A percentile compares a stretch with the other conserved stretches of the same genome.
Conservation (phyloP, 2,797 vertebrate genomes). For the Gambusia yucatana region DNA sequence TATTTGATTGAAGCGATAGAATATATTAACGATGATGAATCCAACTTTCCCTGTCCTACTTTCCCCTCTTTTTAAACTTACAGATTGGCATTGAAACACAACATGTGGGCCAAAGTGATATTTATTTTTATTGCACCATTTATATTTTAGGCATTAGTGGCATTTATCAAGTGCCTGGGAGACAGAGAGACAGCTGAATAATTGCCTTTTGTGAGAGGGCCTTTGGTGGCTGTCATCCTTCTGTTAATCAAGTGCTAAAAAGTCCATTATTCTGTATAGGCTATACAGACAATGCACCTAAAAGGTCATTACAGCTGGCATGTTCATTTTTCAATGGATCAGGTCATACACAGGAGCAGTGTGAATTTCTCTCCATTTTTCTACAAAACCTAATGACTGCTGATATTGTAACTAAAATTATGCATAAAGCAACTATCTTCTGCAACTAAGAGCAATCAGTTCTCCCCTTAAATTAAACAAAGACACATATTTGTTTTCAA, state of each 20-base stretch:
- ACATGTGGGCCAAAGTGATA: slow-evolving; percentile 41
- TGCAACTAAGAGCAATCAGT: neutral
- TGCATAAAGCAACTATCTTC: neutral
- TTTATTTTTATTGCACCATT: slow-evolving; percentile 65
- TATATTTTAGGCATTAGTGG: slow-evolving; percentile 46
- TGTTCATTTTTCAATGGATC: slow-evolving; percentile 50
- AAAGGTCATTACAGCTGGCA: slow-evolving; percentile 50
- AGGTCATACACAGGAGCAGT: slow-evolving; percentile 23
- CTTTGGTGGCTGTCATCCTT: slow-evolving; percentile 43
- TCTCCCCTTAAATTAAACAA: neutral
- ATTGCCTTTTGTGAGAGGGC: slow-evolving; percentile 41
- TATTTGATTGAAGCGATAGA: slow-evolving; percentile 61
- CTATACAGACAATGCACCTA: slow-evolving; percentile 47
- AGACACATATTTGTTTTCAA: neutral
- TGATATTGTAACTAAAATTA: slow-evolving; percentile 10
- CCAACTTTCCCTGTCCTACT: slow-evolving; percentile 68
- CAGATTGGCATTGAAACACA: slow-evolving; percentile 38
- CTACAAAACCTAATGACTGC: slow-evolving; percentile 11
- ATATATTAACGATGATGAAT: slow-evolving; percentile 64
- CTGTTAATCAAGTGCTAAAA: slow-evolving; percentile 65
- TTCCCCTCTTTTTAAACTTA: slow-evolving; percentile 54
- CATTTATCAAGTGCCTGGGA: slow-evolving; percentile 40
- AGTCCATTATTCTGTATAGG: slow-evolving; percentile 52
- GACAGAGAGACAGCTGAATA: slow-evolving; percentile 50
- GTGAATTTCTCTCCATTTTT: slow-evolving; percentile 21